A percentile compares a stretch with the other conserved stretches of the same genome.
Conservation (phyloP, 2,797 vertebrate species). For the Gallirallus australis region DNA sequence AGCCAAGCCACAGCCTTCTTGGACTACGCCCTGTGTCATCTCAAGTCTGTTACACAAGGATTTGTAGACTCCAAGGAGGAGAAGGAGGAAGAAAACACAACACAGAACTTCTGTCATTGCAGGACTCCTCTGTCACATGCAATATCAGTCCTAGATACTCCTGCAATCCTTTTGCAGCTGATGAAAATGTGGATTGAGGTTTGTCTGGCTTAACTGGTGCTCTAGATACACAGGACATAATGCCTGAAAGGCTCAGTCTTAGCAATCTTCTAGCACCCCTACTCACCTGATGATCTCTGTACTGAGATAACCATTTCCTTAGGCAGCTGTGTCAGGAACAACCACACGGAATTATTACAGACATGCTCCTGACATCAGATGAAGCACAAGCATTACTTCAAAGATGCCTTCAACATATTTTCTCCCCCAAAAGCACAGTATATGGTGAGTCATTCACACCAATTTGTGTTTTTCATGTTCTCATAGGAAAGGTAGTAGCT, state of each 20-base stretch:
- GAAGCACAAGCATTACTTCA: background rate
- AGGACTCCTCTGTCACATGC: background rate
- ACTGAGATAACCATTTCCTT: background rate
- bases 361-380: background rate
- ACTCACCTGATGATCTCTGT: background rate
- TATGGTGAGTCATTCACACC: background rate
- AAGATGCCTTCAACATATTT: background rate
- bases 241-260: background rate
- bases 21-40: background rate
- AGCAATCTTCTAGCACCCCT: background rate
- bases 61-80: background rate
- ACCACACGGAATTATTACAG: background rate
- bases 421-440: background rate
- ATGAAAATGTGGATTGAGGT: background rate
- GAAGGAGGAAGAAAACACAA: background rate
- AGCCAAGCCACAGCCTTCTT: background rate
- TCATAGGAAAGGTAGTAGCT: background rate
- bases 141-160: background rate
- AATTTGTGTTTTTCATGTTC: background rate
- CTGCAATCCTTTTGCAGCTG: background rate
- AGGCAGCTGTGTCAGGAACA: background rate
- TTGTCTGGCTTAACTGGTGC: background rate
- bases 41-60: background rate
- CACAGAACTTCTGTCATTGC: background rate
- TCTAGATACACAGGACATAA: fast-evolving